Conservation (phyloP, 1,140 invertebrate species). For the Tribolium madens region DNA sequence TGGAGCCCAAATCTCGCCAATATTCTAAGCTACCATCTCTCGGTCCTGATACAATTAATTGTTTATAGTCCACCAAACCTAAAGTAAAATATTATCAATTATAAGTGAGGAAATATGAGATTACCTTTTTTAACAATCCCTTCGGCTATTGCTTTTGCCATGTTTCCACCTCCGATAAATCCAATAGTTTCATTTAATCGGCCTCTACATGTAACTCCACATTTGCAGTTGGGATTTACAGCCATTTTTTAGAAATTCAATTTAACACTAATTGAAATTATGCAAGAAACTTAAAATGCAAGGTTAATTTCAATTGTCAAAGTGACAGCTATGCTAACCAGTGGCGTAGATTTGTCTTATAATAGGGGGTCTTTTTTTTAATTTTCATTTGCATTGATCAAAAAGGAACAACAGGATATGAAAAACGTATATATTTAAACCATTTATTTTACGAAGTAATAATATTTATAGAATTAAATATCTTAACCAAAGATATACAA, state of each 20-base stretch:
- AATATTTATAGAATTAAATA: slow-evolving; percentile 48
- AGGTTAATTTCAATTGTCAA: not conserved
- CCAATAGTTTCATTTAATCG: slow-evolving; percentile 72
- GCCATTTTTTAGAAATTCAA: not conserved
- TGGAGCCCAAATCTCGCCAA: slow-evolving; percentile 75
- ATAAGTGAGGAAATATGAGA: not conserved
- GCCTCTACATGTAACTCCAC: not conserved
- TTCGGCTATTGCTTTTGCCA: slow-evolving; percentile 89
- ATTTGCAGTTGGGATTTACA: not conserved
- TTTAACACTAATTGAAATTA: not conserved
- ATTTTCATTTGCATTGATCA: no score
- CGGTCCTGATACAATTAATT: slow-evolving; percentile 79
- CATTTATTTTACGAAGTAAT: slow-evolving; percentile 50
- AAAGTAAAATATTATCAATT: slow-evolving; percentile 10
- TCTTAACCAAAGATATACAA: slow-evolving; percentile 46
- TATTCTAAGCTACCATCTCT: slow-evolving; percentile 71
- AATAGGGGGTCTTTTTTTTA: no score
- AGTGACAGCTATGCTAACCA: not conserved
- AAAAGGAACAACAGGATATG: not conserved
- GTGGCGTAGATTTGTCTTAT: no score
- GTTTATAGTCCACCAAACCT: slow-evolving; percentile 71
- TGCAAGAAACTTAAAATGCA: not conserved
- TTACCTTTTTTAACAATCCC: slow-evolving; percentile 79
- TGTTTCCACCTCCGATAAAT: slow-evolving; percentile 95
- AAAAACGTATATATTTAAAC: slow-evolving; percentile 44